Evolutionary conservation across 2,113 vertebrate species (phyloP), one percentile per base, ranked within the genome.

Genomic region (Tricholaema leucomelas): DNA sequence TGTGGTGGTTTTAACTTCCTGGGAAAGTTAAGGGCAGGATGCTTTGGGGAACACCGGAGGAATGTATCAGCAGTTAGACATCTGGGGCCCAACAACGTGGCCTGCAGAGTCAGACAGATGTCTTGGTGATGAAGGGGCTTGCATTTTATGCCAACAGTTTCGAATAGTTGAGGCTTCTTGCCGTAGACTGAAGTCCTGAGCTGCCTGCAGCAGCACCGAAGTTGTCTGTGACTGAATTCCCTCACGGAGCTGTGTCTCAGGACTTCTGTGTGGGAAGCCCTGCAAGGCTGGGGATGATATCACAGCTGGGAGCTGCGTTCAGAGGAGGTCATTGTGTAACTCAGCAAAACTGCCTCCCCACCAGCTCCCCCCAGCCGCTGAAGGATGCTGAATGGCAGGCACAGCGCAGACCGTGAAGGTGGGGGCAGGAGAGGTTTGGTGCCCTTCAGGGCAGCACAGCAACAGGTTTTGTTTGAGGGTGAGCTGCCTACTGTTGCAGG

Each of bases 161-260:
- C 81, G 66, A 89, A 59, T 84, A 91, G 87, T 84, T 74, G 66
- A 95, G 65, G 15, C 7, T 92, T 74, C 81, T 84, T 81, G 42
- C 44, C 56, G 42, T 35, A 81, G 48, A 15, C 52, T 54, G 52
- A 79, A 85, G 42, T 81, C 71, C 66, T 75, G 56, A 64, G 66
- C 13, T 81, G 63, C 75, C 58, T 87, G 66, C 87, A 91, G 91
- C 17, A 89, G 90, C 63, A 87, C 64, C 21, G 52, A 87, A 88
- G 61, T 50, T 90, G 75, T 91, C 87, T 85, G 91, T 78, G 76
- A 35, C 63, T 66, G 74, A 89, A 91, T 93, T 95, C 66, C 84
- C 70, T 58, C 30, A 3, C 2, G 31, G 71, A 89, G 46, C 19
- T 94, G 90, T 91, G 48, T 81, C 66, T 89, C 61, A 63, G 73